Conservation (phyloP, 1,140 invertebrate genomes). For the Calephelis virginiensis region DNA sequence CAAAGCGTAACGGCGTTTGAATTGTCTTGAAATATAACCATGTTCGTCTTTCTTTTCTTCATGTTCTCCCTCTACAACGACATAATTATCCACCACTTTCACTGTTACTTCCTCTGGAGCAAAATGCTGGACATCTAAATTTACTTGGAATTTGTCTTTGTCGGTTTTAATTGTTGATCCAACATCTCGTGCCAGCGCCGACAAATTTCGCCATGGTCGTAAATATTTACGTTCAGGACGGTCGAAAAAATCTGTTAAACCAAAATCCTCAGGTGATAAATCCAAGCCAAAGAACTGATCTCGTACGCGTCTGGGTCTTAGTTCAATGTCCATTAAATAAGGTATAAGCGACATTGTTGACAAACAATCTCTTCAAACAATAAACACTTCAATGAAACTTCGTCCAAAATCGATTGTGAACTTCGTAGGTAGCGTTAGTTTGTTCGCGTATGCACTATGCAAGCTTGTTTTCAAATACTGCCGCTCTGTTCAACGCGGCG, state of each 20-base stretch:
- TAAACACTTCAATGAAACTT: conserved; percentile 7
- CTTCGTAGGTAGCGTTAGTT: neutral
- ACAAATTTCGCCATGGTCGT: conserved; percentile 54
- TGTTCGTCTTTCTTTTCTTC: conserved; percentile 87
- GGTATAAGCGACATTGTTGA: conserved; percentile 56
- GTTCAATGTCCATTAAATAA: conserved; percentile 50
- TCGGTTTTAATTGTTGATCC: conserved; percentile 62
- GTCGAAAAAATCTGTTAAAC: conserved; percentile 49
- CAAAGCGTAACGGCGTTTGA: conserved; percentile 84
- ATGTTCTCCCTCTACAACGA: conserved; percentile 86
- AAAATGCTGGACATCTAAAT: conserved; percentile 56
- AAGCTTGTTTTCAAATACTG: neutral
- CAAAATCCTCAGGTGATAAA: conserved; percentile 48
- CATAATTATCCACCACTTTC: conserved; percentile 85
- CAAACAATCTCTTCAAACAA: neutral
- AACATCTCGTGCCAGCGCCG: conserved; percentile 41
- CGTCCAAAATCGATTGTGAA: neutral
- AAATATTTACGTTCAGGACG: conserved; percentile 43
- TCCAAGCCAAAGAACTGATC: conserved; percentile 55
- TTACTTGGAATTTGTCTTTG: conserved; percentile 81
- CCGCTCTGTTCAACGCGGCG: conserved; percentile 18
- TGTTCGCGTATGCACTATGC: neutral
- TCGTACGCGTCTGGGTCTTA: conserved; percentile 45
- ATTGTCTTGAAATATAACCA: conserved; percentile 86
- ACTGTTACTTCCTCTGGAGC: conserved; percentile 89